Conservation (phyloP, 2,888 invertebrate genomes). For the Himalopsyche japonica region DNA sequence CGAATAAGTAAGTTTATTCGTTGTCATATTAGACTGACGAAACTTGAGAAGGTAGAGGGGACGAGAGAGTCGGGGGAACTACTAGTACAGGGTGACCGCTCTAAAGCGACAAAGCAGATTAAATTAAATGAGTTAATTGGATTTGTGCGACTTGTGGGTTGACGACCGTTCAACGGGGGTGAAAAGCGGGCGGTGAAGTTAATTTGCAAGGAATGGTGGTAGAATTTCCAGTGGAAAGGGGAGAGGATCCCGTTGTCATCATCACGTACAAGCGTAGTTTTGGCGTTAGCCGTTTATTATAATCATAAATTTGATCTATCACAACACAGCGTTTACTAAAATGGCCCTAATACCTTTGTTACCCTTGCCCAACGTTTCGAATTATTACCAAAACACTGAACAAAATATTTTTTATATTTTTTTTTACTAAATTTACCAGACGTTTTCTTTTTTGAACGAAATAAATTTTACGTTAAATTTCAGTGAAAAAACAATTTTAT, state of each 20-base stretch:
- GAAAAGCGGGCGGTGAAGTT: conserved; percentile 6
- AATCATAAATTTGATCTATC: not conserved
- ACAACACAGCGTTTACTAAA: not conserved
- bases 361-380: not conserved
- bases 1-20: not conserved
- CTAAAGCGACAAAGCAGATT: conserved; percentile 41
- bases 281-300: not conserved
- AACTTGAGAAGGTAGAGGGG: not conserved
- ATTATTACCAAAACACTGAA: not conserved
- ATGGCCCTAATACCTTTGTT: not conserved
- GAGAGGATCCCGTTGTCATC: conserved; percentile 4
- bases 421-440: too few relatives aligned
- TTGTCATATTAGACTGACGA: not conserved
- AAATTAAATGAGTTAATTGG: conserved; percentile 63
- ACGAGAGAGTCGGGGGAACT: not conserved
- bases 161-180: not conserved
- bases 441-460: too few relatives aligned
- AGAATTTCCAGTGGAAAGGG: not conserved
- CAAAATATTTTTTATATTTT: too few relatives aligned
- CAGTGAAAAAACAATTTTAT: too few relatives aligned
- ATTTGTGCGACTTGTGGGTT: conserved; percentile 51
- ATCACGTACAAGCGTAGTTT: not conserved
- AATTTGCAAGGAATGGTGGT: conserved; percentile 8
- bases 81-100: not conserved
- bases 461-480: too few relatives aligned